A percentile compares a stretch with the other conserved stretches of the same genome.
Evolutionary conservation across 2,888 invertebrate genomes (phyloP).

Genomic region (Melieria crassipennis): DNA sequence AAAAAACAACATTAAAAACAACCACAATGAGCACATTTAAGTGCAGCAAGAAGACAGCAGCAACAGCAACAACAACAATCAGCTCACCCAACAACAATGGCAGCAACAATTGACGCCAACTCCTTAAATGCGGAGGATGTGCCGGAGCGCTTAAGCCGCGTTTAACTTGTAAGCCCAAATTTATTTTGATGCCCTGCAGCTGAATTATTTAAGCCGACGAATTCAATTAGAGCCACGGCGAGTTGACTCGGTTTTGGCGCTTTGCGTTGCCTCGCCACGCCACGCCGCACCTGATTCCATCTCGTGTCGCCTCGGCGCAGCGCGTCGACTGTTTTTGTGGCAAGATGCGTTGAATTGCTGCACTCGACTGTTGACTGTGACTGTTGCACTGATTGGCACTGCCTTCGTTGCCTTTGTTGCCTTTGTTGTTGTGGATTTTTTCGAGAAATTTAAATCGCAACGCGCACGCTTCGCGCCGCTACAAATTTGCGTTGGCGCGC

Average conservation of each 20-base stretch:
- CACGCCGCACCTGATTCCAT: no score
- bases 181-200: conserved; percentile 60
- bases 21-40: conserved; percentile 2
- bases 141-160: conserved; percentile 10
- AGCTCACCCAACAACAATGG: no score
- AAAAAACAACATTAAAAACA: conserved; percentile 18
- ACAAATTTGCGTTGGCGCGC: conserved; percentile 43
- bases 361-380: no score
- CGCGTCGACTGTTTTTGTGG: no score
- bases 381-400: neutral
- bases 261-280: no score
- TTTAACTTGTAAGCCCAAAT: conserved; percentile 45
- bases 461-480: neutral
- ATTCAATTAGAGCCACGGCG: conserved; percentile 63
- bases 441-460: conserved; percentile 1
- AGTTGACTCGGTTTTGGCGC: conserved; percentile 45
- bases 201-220: conserved; percentile 66
- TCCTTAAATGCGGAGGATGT: conserved; percentile 16
- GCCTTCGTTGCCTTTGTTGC: neutral
- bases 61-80: no score
- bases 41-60: neutral
- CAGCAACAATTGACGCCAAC: no score
- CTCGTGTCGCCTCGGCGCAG: no score
- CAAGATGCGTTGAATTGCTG: no score
- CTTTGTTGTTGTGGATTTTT: neutral